Percentiles rank a stretch among this genome's conserved stretches.
These are phyloP conservation scores for Drosophila melanosoma DNA, from an alignment of 2,888 invertebrate genomes.

Conservation along the genomic window DNA sequence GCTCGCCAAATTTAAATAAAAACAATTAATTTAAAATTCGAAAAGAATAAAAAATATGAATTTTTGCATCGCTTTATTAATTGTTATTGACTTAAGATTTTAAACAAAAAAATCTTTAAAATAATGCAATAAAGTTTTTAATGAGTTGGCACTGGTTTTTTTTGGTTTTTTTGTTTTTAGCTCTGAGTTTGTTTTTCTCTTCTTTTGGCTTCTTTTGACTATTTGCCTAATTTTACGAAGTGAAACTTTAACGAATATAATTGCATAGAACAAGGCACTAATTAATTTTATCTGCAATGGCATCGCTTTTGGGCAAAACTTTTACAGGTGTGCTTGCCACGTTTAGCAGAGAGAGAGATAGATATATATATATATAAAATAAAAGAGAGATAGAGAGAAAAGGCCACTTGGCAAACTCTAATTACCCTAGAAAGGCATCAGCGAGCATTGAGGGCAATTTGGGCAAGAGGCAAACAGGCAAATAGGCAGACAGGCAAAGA, in stretches of 20 bases:
- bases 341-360: neutral
- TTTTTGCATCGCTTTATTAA: neutral
- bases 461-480: neutral
- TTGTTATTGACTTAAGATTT: neutral
- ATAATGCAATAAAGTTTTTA: neutral
- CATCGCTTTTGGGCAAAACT: slow-evolving; percentile 26
- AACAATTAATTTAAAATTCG: neutral
- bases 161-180: slow-evolving; percentile 2
- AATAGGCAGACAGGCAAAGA: neutral
- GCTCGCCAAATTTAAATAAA: neutral
- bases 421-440: slow-evolving; percentile 39
- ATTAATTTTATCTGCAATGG: slow-evolving; percentile 55
- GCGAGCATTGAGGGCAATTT: slow-evolving; percentile 21
- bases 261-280: slow-evolving; percentile 50
- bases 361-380: neutral
- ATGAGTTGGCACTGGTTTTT: neutral
- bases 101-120: neutral
- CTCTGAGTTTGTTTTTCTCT: slow-evolving; percentile 4
- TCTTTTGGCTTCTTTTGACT: slow-evolving; percentile 7
- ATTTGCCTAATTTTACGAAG: slow-evolving; percentile 42
- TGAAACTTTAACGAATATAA: slow-evolving; percentile 42
- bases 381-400: neutral
- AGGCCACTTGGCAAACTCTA: slow-evolving; percentile 34
- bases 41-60: neutral
- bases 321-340: slow-evolving; percentile 5